phyloP scores from a whole-genome alignment of 2,797 vertebrate genomes.

The Agapornis canus region DNA sequence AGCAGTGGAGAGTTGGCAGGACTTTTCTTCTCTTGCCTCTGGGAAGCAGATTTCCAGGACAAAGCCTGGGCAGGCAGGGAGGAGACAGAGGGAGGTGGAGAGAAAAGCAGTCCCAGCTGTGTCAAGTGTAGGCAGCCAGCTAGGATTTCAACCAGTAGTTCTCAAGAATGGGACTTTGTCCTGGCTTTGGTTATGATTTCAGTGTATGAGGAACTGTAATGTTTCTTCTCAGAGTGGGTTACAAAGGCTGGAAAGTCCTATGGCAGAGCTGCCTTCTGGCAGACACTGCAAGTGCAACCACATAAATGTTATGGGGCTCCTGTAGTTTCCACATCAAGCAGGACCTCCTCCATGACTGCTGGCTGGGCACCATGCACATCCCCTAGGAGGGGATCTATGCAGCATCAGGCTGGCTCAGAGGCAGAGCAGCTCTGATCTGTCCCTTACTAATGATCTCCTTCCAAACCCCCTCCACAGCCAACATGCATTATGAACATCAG shows the following conservation, averaged over 20 bases:
- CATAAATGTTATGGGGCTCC: neutral
- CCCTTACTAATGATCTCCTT: neutral
- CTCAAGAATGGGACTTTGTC: neutral
- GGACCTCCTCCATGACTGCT: accelerated
- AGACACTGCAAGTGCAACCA: neutral
- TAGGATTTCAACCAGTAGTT: neutral
- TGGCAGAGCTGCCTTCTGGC: neutral
- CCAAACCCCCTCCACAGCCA: neutral
- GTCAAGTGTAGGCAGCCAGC: neutral
- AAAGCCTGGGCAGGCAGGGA: neutral
- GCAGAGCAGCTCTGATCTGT: neutral
- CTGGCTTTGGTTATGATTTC: neutral
- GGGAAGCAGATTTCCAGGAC: neutral
- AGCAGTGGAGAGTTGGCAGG: neutral
- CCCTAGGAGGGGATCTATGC: neutral
- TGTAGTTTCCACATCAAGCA: neutral
- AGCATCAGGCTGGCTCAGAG: neutral
- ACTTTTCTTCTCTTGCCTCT: neutral
- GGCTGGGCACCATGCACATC: neutral
- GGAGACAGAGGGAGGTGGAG: neutral
- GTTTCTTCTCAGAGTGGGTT: neutral
- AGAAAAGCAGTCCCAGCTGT: neutral
- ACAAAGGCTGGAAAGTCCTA: neutral
- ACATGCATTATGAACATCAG: neutral
- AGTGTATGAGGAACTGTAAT: neutral